Evolutionary conservation across 30 jellyfish, hydroid and myxozoan species (phyloP).

Genomic region (Hydra vulgaris): DNA sequence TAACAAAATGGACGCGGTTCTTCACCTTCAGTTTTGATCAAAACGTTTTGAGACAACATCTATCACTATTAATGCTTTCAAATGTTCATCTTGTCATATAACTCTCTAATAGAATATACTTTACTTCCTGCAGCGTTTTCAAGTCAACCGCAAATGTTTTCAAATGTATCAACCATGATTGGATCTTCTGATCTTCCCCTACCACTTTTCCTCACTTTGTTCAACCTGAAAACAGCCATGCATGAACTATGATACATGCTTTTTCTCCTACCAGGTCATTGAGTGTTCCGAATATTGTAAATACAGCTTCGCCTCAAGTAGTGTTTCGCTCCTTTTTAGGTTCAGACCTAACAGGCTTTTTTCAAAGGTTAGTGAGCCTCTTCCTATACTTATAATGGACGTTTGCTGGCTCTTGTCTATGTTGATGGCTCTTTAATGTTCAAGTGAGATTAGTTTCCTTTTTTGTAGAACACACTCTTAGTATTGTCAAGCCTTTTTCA

Average conservation of each 20-base stretch:
- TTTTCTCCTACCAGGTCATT: conserved; percentile 47
- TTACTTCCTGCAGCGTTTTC: conserved; percentile 28
- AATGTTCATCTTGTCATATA: conserved; percentile 17
- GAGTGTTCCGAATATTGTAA: conserved; percentile 1
- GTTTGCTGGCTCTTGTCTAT: conserved; percentile 3
- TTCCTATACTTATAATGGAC: conserved; percentile 29
- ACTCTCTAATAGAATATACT: conserved; percentile 27
- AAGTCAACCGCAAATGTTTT: conserved; percentile 32
- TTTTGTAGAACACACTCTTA: conserved; percentile 7
- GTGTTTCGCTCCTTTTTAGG: conserved; percentile 24
- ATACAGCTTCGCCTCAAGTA: conserved; percentile 34
- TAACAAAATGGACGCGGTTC: conserved; percentile 35
- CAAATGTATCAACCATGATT: conserved; percentile 27
- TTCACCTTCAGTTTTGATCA: conserved; percentile 7
- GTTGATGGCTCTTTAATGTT: conserved; percentile 11
- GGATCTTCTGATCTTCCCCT: conserved; percentile 49
- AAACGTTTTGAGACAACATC: conserved; percentile 13
- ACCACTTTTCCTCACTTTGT: conserved; percentile 9
- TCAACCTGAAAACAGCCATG: conserved; percentile 28
- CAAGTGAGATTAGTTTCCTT: neutral
- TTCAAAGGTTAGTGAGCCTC: conserved; percentile 26
- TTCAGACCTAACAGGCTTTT: conserved; percentile 22
- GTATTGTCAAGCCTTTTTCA: conserved; percentile 1
- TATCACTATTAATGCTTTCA: conserved; percentile 13
- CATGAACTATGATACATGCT: conserved; percentile 40